Base-by-base conservation (phyloP, 2,113 vertebrate genomes). In the Austrofundulus limnaeus region DNA sequence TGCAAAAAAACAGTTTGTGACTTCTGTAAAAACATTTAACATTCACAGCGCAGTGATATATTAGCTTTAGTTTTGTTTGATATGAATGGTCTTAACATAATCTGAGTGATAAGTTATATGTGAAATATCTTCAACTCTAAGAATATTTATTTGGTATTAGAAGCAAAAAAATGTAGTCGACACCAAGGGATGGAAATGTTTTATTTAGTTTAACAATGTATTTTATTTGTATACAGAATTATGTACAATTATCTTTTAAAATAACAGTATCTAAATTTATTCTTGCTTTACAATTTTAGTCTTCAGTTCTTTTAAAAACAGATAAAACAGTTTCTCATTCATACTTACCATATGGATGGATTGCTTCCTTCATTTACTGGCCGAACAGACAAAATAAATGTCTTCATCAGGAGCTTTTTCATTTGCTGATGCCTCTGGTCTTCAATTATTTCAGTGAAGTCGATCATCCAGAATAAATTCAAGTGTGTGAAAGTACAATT, bases 301-400 rank as follows among this genome's bases (percentile, higher is more conserved):
- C 10, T 49, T 14, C 21, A 2, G 14, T 24, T 24, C 14, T 5
- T 50, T 24, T 49, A 14, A 49, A 16, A 45, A 42, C 2, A 23
- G 38, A 21, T 7, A 37, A 6, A 11, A 24, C 20, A 24, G 1
- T 25, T 14, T 4, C 12, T 66, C 55, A 52, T 71, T 61, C 37
- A 70, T 85, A 85, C 84, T 82, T 15, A 88, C 86, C 60, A 63
- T 17, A 11, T 19, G 12, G 43, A 63, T n/a, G n/a, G n/a, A n/a
- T n/a, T n/a, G n/a, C n/a, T 28, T 23, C 20, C 57, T 57, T 49
- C 20, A 23, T 47, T 55, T 23, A 45, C 52, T 31, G 23, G 19
- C 4, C 19, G 46, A 39, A 11, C 1, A 1, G 12, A 3, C 7
- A 56, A 41, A 58, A 53, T 19, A 69, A 49, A 48, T 12, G 17